Percentiles rank a stretch among this genome's conserved stretches.
Evolutionary conservation across 2,113 vertebrate genomes (phyloP).

Genomic region (Phocoena phocoena): DNA sequence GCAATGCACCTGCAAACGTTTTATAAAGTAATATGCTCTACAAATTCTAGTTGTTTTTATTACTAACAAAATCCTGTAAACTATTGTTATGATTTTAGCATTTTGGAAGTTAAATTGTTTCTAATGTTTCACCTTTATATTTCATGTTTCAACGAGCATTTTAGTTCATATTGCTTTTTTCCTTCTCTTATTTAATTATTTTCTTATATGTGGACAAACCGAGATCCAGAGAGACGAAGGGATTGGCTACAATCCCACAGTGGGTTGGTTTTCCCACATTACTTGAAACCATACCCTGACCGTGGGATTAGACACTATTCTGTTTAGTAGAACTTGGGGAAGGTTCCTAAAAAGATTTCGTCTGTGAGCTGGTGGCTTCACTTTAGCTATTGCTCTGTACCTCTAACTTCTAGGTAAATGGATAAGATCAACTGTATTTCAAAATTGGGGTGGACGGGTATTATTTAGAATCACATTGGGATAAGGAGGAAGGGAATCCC

Average conservation of each 20-base stretch:
- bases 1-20: neutral
- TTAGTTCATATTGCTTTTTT: neutral
- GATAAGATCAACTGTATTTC: neutral
- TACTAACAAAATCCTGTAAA: constrained; percentile 16
- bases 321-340: neutral
- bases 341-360: neutral
- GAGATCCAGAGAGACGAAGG: neutral
- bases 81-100: neutral
- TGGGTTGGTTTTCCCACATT: neutral
- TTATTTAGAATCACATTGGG: neutral
- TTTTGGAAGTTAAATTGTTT: neutral
- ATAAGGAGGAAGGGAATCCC: neutral
- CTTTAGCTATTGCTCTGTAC: neutral
- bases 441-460: neutral
- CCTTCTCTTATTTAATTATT: neutral
- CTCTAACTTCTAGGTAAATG: neutral
- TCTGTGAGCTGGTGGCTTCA: neutral
- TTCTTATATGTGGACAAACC: neutral
- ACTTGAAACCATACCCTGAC: neutral
- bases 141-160: neutral
- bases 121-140: neutral
- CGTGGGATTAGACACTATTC: neutral
- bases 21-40: neutral
- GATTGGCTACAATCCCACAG: neutral
- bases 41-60: neutral